phyloP scores from a whole-genome alignment of 1,140 invertebrate genomes.

The Thrips palmi region DNA sequence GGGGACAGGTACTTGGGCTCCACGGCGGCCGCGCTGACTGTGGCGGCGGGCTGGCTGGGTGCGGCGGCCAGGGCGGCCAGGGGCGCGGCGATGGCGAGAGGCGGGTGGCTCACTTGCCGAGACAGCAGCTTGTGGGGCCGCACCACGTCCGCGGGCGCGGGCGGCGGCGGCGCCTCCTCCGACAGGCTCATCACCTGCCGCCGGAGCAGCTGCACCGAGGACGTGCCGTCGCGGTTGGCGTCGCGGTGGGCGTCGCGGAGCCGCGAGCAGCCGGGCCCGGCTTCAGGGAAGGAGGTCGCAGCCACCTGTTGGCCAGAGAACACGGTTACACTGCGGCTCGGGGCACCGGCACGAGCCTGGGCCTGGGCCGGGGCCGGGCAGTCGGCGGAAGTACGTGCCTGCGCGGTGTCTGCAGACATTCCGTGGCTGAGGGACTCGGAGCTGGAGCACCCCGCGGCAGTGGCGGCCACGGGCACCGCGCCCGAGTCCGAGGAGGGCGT shows the following conservation, averaged over 20 bases:
- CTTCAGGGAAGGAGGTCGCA: too few species aligned
- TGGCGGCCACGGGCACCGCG: constrained; percentile 9
- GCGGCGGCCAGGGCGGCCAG: constrained; percentile 19
- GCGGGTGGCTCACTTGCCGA: constrained; percentile 26
- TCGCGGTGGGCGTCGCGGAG: too few species aligned
- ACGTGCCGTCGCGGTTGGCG: too few species aligned
- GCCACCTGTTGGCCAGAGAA: too few species aligned
- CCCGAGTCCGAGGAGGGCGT: constrained; percentile 7
- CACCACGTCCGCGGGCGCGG: too few species aligned
- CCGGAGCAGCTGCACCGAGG: too few species aligned
- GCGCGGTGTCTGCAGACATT: constrained; percentile 18
- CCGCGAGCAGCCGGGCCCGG: too few species aligned
- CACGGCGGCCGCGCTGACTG: constrained; percentile 7
- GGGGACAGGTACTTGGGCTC: constrained; percentile 9
- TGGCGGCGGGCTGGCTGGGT: constrained; percentile 19
- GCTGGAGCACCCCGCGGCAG: constrained; percentile 3
- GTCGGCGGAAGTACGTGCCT: too few species aligned
- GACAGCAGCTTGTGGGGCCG: constrained; percentile 36
- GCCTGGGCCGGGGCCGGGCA: too few species aligned
- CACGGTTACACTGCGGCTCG: constrained; percentile 22
- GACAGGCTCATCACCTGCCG: constrained; percentile 26
- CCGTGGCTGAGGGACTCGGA: constrained; percentile 29
- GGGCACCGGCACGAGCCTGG: constrained; percentile 14
- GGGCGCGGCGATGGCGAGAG: constrained; percentile 5
- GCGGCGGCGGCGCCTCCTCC: constrained; percentile 27